A percentile compares a stretch with the other conserved stretches of the same genome.
Conservation (phyloP, 2,797 vertebrate species). For the Spinibarbus caldwelli region DNA sequence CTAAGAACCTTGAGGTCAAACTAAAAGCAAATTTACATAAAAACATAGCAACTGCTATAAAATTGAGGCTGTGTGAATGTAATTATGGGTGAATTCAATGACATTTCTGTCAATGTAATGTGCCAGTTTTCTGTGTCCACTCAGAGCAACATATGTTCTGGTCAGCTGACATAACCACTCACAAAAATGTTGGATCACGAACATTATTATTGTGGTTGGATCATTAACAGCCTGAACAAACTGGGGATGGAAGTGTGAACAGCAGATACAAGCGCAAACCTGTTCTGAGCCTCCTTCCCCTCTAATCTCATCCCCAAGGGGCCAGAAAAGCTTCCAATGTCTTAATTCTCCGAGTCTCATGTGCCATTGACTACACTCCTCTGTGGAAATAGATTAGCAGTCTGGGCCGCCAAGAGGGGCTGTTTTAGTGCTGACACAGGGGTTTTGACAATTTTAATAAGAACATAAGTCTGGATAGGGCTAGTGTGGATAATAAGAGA, state of each 20-base stretch:
- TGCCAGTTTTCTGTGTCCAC: constrained; percentile 49
- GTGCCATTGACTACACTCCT: constrained; percentile 15
- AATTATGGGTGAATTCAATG: background rate
- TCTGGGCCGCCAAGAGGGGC: background rate
- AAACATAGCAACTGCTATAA: background rate
- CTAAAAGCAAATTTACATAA: background rate
- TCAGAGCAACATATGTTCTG: constrained; percentile 70
- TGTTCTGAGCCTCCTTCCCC: constrained; percentile 40
- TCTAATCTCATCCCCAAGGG: constrained; percentile 44
- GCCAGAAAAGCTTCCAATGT: constrained; percentile 26
- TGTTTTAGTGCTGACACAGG: constrained; percentile 8
- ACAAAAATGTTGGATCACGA: background rate
- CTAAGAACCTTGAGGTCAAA: background rate
- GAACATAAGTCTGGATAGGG: background rate
- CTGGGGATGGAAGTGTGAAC: constrained; percentile 41
- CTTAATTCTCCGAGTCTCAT: constrained; percentile 32
- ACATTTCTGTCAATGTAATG: background rate
- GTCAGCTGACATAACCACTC: constrained; percentile 61
- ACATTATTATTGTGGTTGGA: constrained; percentile 18
- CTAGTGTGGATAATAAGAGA: constrained; percentile 10
- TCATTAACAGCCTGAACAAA: constrained; percentile 47
- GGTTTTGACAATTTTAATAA: background rate
- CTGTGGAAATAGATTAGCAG: constrained; percentile 10
- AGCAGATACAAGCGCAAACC: constrained; percentile 54
- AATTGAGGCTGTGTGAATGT: background rate